Evolutionary conservation across 2,113 vertebrate species (phyloP).

Genomic region (Chloropsis cyanopogon): DNA sequence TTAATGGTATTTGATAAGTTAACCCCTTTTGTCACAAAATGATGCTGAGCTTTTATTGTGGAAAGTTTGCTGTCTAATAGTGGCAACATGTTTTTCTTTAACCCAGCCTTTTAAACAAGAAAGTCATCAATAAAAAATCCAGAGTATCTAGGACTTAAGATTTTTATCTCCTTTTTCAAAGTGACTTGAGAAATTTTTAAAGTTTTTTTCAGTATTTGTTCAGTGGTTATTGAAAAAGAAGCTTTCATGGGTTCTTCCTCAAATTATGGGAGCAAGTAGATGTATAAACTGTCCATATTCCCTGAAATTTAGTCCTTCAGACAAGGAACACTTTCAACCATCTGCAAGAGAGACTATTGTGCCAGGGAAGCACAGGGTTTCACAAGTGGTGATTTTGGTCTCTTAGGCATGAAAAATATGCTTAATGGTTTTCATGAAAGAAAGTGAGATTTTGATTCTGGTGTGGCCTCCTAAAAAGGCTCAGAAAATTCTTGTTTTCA

Average conservation of each 20-base stretch:
- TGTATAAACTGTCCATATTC: background rate
- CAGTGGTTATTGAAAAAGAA: background rate
- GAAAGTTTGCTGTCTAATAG: background rate
- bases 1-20: conserved; percentile 56
- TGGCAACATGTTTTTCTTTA: background rate
- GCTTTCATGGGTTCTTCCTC: background rate
- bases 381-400: background rate
- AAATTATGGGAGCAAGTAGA: background rate
- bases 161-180: background rate
- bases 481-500: background rate
- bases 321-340: background rate
- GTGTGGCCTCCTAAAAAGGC: background rate
- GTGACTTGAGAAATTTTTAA: background rate
- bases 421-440: background rate
- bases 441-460: background rate
- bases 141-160: background rate
- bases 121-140: background rate
- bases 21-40: conserved; percentile 35
- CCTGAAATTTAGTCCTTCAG: background rate
- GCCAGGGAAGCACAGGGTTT: background rate
- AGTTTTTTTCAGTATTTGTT: background rate
- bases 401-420: background rate
- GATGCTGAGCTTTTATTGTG: background rate
- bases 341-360: background rate
- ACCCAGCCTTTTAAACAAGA: background rate